Evolutionary conservation across 2,113 vertebrate species (phyloP), one percentile per base, ranked within the genome.

Genomic region (Gambusia affinis): DNA sequence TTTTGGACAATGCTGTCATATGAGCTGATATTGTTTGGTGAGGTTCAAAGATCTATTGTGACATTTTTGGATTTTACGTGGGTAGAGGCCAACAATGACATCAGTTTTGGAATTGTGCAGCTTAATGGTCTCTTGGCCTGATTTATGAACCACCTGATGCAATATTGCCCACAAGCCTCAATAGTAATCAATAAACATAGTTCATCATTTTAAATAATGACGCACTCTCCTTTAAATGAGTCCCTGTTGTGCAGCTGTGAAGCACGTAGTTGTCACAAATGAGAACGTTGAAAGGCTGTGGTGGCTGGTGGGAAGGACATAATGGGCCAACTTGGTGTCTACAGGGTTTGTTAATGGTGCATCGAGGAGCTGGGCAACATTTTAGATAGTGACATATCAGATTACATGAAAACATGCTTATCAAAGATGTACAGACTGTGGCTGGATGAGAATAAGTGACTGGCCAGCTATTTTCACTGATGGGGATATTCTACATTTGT

Each of bases 111-210:
- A 64, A 31, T 51, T 30, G 35, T 61, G 61, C n/a, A 72, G 71
- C 57, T 70, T 77, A 83, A 88, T 60, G 60, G 75, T 57, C 86
- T 81, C 69, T 88, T 71, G 86, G 87, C 54, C 64, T 4, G 24
- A 67, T 37, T 75, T 72, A 84, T 79, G 72, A 80, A 64, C 68
- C 75, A 78, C 12, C 60, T 67, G 62, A 64, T 73, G 37, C 12
- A 29, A 39, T 73, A 47, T 47, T 47, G 44, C 44, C 44, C 44
- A 19, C 67, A 75, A 60, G 17, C 62, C 54, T 79, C 74, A 67
- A 67, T 57, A 77, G 67, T 78, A 67, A 83, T 80, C 84, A 84
- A 78, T 76, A 84, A 70, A 60, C 78, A 31, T 74, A 64, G 33
- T 69, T 70, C 12, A 66, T 83, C 65, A 82, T 75, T 64, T 70